Conservation (phyloP, 1,140 invertebrate genomes). For the Euglossa dilemma region DNA sequence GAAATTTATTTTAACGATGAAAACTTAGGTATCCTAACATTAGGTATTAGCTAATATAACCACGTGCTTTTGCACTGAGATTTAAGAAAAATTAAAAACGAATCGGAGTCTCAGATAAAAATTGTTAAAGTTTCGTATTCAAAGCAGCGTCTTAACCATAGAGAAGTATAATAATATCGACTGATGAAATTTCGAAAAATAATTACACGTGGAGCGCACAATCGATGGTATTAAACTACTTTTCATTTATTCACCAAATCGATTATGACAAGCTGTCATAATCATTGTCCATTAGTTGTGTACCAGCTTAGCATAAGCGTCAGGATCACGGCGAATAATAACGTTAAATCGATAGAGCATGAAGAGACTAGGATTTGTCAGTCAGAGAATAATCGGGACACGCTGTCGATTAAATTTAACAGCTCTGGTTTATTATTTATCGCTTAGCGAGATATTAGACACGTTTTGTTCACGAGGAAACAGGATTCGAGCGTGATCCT, state of each 20-base stretch:
- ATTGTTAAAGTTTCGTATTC: too few species aligned
- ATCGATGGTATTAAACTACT: constrained; percentile 11
- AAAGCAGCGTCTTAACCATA: too few species aligned
- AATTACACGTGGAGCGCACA: background rate
- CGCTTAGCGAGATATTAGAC: background rate
- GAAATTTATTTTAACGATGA: too few species aligned
- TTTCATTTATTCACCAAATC: constrained; percentile 26
- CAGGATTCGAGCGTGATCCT: background rate
- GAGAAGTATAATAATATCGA: too few species aligned
- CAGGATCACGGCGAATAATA: background rate
- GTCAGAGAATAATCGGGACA: background rate
- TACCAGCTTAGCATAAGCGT: constrained; percentile 10
- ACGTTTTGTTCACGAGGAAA: background rate
- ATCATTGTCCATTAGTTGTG: background rate
- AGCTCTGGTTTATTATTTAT: background rate
- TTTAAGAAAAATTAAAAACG: too few species aligned
- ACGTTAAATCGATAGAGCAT: background rate
- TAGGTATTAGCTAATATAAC: too few species aligned
- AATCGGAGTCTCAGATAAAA: too few species aligned
- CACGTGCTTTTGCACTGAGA: too few species aligned
- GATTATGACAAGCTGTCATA: constrained; percentile 4
- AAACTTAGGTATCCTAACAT: too few species aligned
- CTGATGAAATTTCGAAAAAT: too few species aligned
- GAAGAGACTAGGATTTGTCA: background rate
- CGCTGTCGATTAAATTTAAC: background rate